Base-by-base conservation (phyloP, 2,797 vertebrate species). In the Phataginus tricuspis region DNA sequence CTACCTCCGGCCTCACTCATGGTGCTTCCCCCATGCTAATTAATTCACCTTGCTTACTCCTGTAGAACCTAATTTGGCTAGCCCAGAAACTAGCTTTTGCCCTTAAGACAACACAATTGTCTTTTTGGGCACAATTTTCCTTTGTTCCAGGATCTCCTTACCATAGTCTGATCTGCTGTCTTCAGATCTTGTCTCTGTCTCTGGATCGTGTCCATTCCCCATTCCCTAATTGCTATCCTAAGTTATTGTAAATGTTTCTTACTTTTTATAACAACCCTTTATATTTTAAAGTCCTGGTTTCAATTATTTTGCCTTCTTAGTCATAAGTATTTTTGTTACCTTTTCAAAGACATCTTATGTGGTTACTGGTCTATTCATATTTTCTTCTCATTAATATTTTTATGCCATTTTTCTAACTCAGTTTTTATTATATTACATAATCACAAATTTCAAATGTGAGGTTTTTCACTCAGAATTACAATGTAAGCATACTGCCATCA, bases 311-410 rank as follows among this genome's bases (percentile, higher is more conserved):
- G 34, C 29, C 29, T 55, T 55, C 49, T 84, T 51, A 87, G 55
- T 87, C 83, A 78, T 83, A 79, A 85, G 39, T 72, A 45, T 78
- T 95, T 90, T 55, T 3, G n/a, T 57, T 86, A n/a, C 27, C n/a
- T 69, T 95, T 86, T 66, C 49, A 95, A 82, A 94, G 16, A 77
- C 53, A 11, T 80, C 53, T 77, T 90, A 34, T 31, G 23, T 92
- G 71, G 34, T 71, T 77, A 77, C 15, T 83, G 39, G 39, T 79
- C 57, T 89, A 80, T 57, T 79, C 51, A 82, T 57, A 90, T 90
- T 85, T 91, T 68, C 84, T 89, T 87, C 42, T 92, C 66, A 90
- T 79, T 96, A 90, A 91, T 25, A 13, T 72, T 90, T 78, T 53
- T 61, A 79, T 69, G 42, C 31, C 64, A 80, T 80, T 91, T 91